Evolutionary conservation across 2,888 invertebrate genomes (phyloP).

Genomic region (Sabellastarte sp.): DNA sequence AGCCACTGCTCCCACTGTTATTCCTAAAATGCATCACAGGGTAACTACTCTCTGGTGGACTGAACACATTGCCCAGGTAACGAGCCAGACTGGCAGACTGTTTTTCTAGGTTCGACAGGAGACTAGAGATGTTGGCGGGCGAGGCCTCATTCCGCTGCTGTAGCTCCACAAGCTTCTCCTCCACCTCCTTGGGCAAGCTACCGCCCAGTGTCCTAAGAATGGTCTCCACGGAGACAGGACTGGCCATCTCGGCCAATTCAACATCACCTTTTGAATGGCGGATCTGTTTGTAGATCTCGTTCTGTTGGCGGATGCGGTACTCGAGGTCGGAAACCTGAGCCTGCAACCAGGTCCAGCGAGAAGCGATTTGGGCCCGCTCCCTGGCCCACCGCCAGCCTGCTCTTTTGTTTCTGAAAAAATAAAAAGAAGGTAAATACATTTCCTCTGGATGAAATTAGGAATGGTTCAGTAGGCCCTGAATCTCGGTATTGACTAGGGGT

Average conservation of each 20-base stretch:
- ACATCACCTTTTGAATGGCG: slow-evolving; percentile 68
- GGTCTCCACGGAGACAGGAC: slow-evolving; percentile 3
- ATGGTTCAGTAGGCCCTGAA: too few species aligned
- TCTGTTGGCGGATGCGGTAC: slow-evolving; percentile 84
- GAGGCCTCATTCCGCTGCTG: slow-evolving; percentile 33
- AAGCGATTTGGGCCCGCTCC: slow-evolving; percentile 78
- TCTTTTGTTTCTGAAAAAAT: slow-evolving; percentile 59
- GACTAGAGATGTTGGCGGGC: slow-evolving; percentile 46
- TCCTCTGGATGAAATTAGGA: too few species aligned
- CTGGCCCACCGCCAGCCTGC: slow-evolving; percentile 64
- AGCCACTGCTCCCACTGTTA: too few species aligned
- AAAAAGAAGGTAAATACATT: too few species aligned
- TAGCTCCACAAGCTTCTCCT: neutral
- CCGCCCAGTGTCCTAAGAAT: neutral
- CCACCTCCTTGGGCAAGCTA: too few species aligned
- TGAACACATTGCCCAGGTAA: slow-evolving; percentile 49
- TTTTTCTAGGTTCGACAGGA: slow-evolving; percentile 49
- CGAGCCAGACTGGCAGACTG: slow-evolving; percentile 48
- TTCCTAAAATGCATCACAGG: too few species aligned
- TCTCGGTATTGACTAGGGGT: too few species aligned
- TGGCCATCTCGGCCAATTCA: slow-evolving; percentile 33
- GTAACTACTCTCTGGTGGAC: too few species aligned
- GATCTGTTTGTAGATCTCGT: slow-evolving; percentile 69
- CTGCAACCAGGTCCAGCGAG: slow-evolving; percentile 88
- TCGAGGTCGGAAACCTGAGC: slow-evolving; percentile 91